Evolutionary conservation across 2,888 invertebrate species (phyloP), one percentile per base, ranked within the genome.

Genomic region (Esperia sulphurella): DNA sequence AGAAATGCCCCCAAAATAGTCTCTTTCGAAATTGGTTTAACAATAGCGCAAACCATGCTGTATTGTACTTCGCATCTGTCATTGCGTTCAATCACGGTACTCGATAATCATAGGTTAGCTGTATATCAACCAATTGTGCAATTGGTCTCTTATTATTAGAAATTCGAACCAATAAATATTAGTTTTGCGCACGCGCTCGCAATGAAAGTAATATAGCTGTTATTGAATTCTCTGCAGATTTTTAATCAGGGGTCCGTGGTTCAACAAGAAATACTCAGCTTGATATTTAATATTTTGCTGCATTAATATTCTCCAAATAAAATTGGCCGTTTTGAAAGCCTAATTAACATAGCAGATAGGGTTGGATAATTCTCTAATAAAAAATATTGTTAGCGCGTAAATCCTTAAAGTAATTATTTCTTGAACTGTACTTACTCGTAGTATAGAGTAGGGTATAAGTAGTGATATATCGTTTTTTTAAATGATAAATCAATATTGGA

Each of bases 1-100:
- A 75, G 71, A 79, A 83, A 74, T 80, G 75, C 79, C 85, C 86
- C 77, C 66, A 66, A 68, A 75, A 69, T 72, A 63, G 59, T 59
- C 67, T 73, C 69, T 71, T 74, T 78, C 74, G 66, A 61, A 74
- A 84, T 81, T 80, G 77, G 64, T 54, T 65, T 56, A 65, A 79
- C 86, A 85, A 86, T 82, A 72, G 71, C 55, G 62, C 58, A 65
- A 72, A 67, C 63, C 63, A 58, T 60, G 58, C 56, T 47, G 60
- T 62, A 77, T 85, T 85, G 81, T 85, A 59, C 67, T 59, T 62
- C 66, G 79, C 88, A 88, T 87, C 86, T 89, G 87, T 87, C 87
- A 81, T 69, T 74, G 75, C 75, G 71, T 76, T 72, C 79, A 77
- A 79, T 80, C 76, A 74, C 62, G 58, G 69, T 63, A 65, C 71